Conservation (phyloP, 2,888 invertebrate genomes). For the Minunthozetes semirufus region DNA sequence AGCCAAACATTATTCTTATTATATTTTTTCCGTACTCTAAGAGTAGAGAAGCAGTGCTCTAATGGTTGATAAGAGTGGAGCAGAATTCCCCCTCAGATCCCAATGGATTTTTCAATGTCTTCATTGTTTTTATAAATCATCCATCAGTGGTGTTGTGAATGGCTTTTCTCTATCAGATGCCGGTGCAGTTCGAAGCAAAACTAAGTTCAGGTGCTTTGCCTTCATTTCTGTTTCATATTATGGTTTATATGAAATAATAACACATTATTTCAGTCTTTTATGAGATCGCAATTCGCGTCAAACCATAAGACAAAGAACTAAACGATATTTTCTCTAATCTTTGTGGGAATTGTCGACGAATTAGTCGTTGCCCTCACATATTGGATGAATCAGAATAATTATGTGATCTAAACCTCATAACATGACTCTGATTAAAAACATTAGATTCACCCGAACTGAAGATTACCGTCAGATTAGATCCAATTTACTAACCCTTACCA, state of each 20-base stretch:
- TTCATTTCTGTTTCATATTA: not conserved
- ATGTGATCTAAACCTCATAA: constrained; percentile 14
- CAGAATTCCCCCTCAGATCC: constrained; percentile 30
- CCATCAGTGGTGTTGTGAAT: constrained; percentile 14
- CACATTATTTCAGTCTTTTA: constrained; percentile 23
- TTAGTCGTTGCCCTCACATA: not conserved
- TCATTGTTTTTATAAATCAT: constrained; percentile 17
- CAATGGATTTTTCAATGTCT: constrained; percentile 23
- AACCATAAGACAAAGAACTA: constrained; percentile 15
- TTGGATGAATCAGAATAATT: constrained; percentile 15
- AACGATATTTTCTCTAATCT: constrained; percentile 25
- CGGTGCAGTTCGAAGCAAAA: not conserved
- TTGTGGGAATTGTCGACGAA: constrained; percentile 27
- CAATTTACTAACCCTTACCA: constrained; percentile 28
- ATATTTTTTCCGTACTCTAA: not conserved
- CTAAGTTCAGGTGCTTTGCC: constrained; percentile 14
- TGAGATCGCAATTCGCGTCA: constrained; percentile 2
- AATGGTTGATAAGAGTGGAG: not conserved
- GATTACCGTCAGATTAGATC: constrained; percentile 15
- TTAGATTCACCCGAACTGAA: not conserved
- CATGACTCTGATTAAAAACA: constrained; percentile 27
- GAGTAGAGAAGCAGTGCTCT: constrained; percentile 1
- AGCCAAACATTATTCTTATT: constrained; percentile 18
- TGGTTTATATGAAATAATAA: constrained; percentile 17
- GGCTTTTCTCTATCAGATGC: constrained; percentile 12